Evolutionary conservation across 2,888 invertebrate genomes (phyloP).

Genomic region (Clitarchus hookeri): DNA sequence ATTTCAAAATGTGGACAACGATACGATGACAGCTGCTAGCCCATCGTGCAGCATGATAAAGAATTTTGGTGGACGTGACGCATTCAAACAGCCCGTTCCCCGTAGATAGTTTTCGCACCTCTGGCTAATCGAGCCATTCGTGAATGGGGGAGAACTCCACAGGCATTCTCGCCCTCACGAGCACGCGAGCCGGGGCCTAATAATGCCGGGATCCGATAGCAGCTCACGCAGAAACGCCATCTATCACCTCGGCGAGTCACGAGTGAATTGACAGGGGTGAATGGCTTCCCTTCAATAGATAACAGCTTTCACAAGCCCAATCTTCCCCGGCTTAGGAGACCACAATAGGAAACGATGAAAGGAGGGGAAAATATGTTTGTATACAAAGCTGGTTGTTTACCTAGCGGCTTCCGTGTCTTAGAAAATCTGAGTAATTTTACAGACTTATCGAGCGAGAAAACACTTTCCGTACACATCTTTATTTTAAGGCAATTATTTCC

Average conservation of each 20-base stretch:
- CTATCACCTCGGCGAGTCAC: constrained; percentile 22
- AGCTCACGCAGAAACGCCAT: constrained; percentile 18
- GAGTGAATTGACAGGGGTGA: constrained; percentile 19
- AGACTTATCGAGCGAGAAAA: no score
- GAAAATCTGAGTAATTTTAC: no score
- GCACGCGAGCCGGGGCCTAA: background rate
- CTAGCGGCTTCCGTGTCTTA: background rate
- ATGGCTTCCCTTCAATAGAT: constrained; percentile 21
- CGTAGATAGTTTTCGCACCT: no score
- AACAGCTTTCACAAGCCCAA: background rate
- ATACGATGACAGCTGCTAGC: no score
- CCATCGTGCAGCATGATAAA: no score
- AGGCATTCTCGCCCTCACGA: background rate
- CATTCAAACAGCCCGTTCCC: no score
- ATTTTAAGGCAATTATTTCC: no score
- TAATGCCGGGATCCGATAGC: background rate
- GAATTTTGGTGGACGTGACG: no score
- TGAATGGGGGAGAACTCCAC: no score
- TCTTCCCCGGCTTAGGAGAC: constrained; percentile 16
- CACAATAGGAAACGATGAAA: constrained; percentile 23
- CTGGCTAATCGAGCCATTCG: no score
- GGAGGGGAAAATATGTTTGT: background rate
- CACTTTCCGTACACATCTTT: no score
- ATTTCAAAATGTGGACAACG: no score
- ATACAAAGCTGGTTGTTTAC: background rate